phyloP scores from a whole-genome alignment of 2,888 invertebrate genomes.

The Hirtodrosophila alboralis region DNA sequence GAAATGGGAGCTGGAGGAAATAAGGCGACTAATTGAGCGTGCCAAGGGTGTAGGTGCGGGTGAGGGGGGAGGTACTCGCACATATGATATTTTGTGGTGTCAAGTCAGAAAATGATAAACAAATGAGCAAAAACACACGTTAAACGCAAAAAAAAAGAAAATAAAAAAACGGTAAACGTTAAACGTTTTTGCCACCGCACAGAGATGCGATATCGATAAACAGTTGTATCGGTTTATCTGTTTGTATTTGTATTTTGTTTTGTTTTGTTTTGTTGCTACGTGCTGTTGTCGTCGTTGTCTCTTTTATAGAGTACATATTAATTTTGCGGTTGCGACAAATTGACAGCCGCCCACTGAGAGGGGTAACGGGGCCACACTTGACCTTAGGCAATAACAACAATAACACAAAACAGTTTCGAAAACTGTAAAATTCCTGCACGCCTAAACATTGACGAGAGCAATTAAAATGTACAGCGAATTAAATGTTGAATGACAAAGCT shows the following conservation, averaged over 20 bases:
- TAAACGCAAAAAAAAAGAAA: conserved; percentile 57
- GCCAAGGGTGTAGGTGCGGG: conserved; percentile 6
- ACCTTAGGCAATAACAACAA: conserved; percentile 62
- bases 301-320: conserved; percentile 10
- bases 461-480: conserved; percentile 72
- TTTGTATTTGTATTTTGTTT: conserved; percentile 40
- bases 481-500: conserved; percentile 69
- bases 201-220: conserved; percentile 57
- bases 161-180: conserved; percentile 62
- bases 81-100: conserved; percentile 44
- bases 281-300: conserved; percentile 40
- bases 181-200: conserved; percentile 65
- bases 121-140: conserved; percentile 67
- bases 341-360: conserved; percentile 44
- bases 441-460: conserved; percentile 48
- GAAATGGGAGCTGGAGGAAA: conserved; percentile 59
- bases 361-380: conserved; percentile 49
- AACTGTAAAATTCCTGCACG: conserved; percentile 69
- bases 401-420: conserved; percentile 37
- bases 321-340: conserved; percentile 61
- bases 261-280: conserved; percentile 38
- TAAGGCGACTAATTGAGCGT: conserved; percentile 52
- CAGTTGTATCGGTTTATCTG: conserved; percentile 41
- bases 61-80: background rate
- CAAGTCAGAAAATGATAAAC: conserved; percentile 63